These are phyloP conservation scores for Pristiophorus japonicus DNA, from an alignment of 2,113 vertebrate genomes.

Conservation along the genomic window DNA sequence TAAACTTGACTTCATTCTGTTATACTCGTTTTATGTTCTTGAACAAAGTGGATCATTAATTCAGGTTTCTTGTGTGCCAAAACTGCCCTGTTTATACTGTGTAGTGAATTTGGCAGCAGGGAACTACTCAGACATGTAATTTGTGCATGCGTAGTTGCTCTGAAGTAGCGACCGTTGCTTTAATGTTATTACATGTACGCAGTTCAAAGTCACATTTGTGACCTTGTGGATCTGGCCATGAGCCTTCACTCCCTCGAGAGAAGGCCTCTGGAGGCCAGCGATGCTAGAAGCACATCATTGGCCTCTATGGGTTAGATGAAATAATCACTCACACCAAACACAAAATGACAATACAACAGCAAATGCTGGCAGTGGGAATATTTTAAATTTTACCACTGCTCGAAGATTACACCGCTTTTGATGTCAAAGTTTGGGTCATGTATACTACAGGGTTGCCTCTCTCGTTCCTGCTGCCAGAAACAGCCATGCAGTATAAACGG, in stretches of 20 bases:
- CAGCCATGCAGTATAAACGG: neutral
- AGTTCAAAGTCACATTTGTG: neutral
- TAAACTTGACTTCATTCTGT: too few relatives aligned
- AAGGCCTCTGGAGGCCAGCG: too few relatives aligned
- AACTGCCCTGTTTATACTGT: neutral
- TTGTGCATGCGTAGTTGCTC: neutral
- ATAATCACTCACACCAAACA: too few relatives aligned
- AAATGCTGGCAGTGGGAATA: neutral
- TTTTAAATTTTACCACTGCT: neutral
- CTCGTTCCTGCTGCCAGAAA: neutral
- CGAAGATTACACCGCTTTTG: neutral
- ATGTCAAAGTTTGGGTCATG: neutral
- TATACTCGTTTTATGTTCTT: neutral
- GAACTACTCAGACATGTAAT: neutral
- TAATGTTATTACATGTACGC: neutral
- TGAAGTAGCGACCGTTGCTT: neutral
- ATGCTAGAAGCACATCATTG: too few relatives aligned
- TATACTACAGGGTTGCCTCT: neutral
- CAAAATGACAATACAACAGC: neutral
- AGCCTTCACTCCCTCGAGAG: neutral
- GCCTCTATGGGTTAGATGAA: too few relatives aligned
- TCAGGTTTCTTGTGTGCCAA: neutral
- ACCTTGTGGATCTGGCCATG: neutral
- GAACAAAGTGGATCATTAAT: neutral
- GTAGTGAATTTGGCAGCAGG: too few relatives aligned